A percentile compares a stretch with the other conserved stretches of the same genome.
These are phyloP conservation scores for Drosophila subobscura DNA, from an alignment of 1,140 invertebrate species.

Conservation along the genomic window DNA sequence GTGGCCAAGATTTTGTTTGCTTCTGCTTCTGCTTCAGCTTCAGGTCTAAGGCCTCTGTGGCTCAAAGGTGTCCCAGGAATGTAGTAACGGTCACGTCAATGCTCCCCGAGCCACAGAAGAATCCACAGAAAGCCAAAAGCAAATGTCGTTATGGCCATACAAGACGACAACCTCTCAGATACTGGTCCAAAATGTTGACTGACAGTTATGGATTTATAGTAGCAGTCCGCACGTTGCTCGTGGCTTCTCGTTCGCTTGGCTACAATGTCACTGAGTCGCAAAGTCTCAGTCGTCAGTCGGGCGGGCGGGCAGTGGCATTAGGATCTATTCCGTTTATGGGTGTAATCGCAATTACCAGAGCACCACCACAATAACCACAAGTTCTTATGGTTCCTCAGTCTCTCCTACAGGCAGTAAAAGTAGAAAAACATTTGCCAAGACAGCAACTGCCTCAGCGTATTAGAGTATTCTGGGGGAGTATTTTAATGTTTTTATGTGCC, in stretches of 20 bases:
- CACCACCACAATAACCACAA: conserved; percentile 27
- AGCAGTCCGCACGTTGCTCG: conserved; percentile 46
- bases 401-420: conserved; percentile 30
- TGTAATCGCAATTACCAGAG: conserved; percentile 55
- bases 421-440: not conserved
- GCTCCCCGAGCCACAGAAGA: conserved; percentile 15
- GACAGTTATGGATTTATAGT: conserved; percentile 81
- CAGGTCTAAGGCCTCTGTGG: conserved; percentile 10
- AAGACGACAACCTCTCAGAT: conserved; percentile 59
- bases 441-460: conserved; percentile 8
- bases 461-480: conserved; percentile 43
- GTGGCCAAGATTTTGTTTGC: conserved; percentile 35
- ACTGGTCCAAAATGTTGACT: conserved; percentile 74
- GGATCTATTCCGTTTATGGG: conserved; percentile 62
- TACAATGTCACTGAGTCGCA: conserved; percentile 72
- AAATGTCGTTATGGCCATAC: conserved; percentile 72
- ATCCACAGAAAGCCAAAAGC: conserved; percentile 37
- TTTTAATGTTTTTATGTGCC: conserved; percentile 56
- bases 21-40: conserved; percentile 1
- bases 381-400: conserved; percentile 2
- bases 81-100: conserved; percentile 63
- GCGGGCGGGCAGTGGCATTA: conserved; percentile 11
- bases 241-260: conserved; percentile 26
- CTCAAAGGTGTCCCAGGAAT: conserved; percentile 68
- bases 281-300: not conserved